Percentiles rank a stretch among this genome's conserved stretches.
Conservation (phyloP, 2,888 invertebrate species). For the Cheilosia vulpina region DNA sequence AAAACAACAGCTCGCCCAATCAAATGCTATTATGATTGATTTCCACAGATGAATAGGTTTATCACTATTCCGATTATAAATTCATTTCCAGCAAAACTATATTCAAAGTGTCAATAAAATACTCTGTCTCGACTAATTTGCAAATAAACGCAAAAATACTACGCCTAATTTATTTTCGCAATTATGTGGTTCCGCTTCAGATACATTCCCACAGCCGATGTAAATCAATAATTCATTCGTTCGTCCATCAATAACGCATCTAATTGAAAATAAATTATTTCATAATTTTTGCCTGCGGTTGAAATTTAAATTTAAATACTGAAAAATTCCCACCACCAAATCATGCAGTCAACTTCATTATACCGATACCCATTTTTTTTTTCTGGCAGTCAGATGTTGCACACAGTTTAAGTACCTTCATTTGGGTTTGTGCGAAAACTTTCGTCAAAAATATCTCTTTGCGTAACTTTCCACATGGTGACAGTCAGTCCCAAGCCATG, state of each 20-base stretch:
- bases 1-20: too few species aligned
- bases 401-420: constrained; percentile 54
- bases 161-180: constrained; percentile 42
- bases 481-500: constrained; percentile 14
- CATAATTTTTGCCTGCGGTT: constrained; percentile 19
- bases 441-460: constrained; percentile 1
- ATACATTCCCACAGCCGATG: constrained; percentile 7
- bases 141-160: constrained; percentile 8
- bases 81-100: not conserved
- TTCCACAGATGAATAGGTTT: too few species aligned
- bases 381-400: constrained; percentile 16
- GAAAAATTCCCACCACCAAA: constrained; percentile 9
- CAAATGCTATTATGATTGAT: too few species aligned
- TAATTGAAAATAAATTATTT: constrained; percentile 61
- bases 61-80: too few species aligned
- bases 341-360: constrained; percentile 35
- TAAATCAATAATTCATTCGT: constrained; percentile 39
- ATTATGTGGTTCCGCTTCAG: constrained; percentile 31
- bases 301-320: constrained; percentile 8
- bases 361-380: not conserved
- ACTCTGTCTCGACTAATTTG: not conserved
- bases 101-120: constrained; percentile 6
- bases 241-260: constrained; percentile 42
- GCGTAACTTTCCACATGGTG: constrained; percentile 44
- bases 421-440: constrained; percentile 34